Percentiles rank a stretch among this genome's conserved stretches.
These are phyloP conservation scores for Eumaeus atala DNA, from an alignment of 1,140 invertebrate genomes.

Conservation along the genomic window DNA sequence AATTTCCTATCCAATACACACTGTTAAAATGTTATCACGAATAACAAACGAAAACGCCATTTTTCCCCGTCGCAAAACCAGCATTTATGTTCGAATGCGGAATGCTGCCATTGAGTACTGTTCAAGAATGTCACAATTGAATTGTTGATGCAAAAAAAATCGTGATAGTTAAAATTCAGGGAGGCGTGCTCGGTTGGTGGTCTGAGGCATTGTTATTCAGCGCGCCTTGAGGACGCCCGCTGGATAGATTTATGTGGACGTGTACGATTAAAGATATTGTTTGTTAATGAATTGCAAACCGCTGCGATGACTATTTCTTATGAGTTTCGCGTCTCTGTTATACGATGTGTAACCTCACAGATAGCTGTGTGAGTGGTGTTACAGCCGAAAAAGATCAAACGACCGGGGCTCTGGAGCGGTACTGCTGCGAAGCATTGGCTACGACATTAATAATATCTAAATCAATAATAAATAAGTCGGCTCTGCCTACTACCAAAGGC, in stretches of 20 bases:
- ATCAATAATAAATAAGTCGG: too few species aligned
- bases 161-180: conserved; percentile 7
- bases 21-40: too few species aligned
- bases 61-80: too few species aligned
- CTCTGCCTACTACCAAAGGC: too few species aligned
- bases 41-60: too few species aligned
- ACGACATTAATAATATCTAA: too few species aligned
- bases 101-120: neutral
- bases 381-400: too few species aligned
- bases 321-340: too few species aligned
- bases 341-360: too few species aligned
- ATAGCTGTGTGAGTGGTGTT: too few species aligned
- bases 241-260: conserved; percentile 11
- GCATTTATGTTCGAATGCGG: too few species aligned
- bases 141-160: conserved; percentile 2
- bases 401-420: neutral
- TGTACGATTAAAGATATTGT: conserved; percentile 9
- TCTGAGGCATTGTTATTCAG: conserved; percentile 8
- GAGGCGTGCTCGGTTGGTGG: conserved; percentile 7
- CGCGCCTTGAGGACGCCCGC: conserved; percentile 1
- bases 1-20: too few species aligned
- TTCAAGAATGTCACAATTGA: conserved; percentile 9
- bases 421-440: neutral
- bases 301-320: neutral
- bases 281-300: conserved; percentile 7